Base-by-base conservation (phyloP, 2,888 invertebrate genomes). In the Portevinia maculata region DNA sequence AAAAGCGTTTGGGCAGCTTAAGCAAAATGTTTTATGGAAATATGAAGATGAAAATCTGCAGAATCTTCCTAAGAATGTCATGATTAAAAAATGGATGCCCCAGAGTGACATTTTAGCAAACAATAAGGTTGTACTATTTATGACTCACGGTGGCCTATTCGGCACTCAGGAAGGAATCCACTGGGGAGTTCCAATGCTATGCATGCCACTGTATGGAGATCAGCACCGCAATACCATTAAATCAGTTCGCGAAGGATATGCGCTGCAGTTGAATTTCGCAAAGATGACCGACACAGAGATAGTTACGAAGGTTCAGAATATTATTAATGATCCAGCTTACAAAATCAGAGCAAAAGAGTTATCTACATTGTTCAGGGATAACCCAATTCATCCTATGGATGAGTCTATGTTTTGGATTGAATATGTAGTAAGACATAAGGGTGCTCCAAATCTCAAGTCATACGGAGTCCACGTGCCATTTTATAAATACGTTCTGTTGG, bases 321-420 rank as follows among this genome's bases (percentile, higher is more conserved):
- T 92, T 28, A 76, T 91, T 11, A 83, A 86, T 1, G 88, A 92
- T 79, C 89, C 89, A 0, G 86, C 85, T 8, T 92, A 91, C 79
- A 89, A 86, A 84, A 88, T 89, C 13, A 88, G 89, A 65, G 92
- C 91, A 0, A 86, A 91, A 84, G 90, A 91, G 85, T 86, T 92
- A 1, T 92, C 92, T 0, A 87, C 87, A 15, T 87, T 91, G 13
- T 93, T 92, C 87, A 90, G 90, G 34, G 93, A 93, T 86, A 91
- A 93, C 86, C 92, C 92, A 0, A 88, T 92, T 75, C 91, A 91
- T 65, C 92, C 93, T 1, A 86, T 93, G 86, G 92, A 93, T 1
- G 92, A 92, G 48, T 93, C 93, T 9, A 90, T 92, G 53, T 93
- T 91, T 87, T 93, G 93, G 93, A 91, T 93, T 34, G 93, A 94